Evolutionary conservation across 1,140 invertebrate genomes (phyloP), one percentile per base, ranked within the genome.

Genomic region (Magallana gigas): DNA sequence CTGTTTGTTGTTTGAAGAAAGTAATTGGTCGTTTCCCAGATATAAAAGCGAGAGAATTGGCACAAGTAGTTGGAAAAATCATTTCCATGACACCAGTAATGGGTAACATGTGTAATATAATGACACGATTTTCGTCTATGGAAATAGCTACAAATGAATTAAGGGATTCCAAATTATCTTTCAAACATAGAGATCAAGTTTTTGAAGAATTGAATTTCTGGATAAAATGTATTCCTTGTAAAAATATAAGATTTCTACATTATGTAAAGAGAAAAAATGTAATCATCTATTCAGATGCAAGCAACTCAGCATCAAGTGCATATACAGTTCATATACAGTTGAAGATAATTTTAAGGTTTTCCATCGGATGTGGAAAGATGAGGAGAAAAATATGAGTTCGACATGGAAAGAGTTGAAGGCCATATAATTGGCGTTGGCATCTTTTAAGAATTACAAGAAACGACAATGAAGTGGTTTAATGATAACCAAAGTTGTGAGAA

Each of bases 1-100:
- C 81, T 29, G 83, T 83, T n/a, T n/a, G n/a, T n/a, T n/a, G n/a
- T 64, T 85, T 85, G 76, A 64, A 85, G n/a, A 87, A 87, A 57
- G 86, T 85, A n/a, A 88, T 86, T 59, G n/a, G 23, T n/a, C 89
- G 84, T 9, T 84, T 88, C 6, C 48, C 88, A 0, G 86, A n/a
- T n/a, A n/a, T n/a, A n/a, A n/a, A n/a, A n/a, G n/a, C n/a, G n/a
- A n/a, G n/a, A n/a, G n/a, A n/a, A n/a, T n/a, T n/a, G n/a, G n/a
- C n/a, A n/a, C n/a, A n/a, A n/a, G n/a, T n/a, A n/a, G n/a, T n/a
- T n/a, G n/a, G n/a, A n/a, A n/a, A n/a, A n/a, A n/a, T n/a, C n/a
- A n/a, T n/a, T n/a, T n/a, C n/a, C n/a, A n/a, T n/a, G n/a, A n/a
- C n/a, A n/a, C n/a, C n/a, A n/a, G n/a, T n/a, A n/a, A n/a, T n/a